These are phyloP conservation scores for Drosophila koepferae DNA, from an alignment of 2,888 invertebrate species.

Conservation along the genomic window DNA sequence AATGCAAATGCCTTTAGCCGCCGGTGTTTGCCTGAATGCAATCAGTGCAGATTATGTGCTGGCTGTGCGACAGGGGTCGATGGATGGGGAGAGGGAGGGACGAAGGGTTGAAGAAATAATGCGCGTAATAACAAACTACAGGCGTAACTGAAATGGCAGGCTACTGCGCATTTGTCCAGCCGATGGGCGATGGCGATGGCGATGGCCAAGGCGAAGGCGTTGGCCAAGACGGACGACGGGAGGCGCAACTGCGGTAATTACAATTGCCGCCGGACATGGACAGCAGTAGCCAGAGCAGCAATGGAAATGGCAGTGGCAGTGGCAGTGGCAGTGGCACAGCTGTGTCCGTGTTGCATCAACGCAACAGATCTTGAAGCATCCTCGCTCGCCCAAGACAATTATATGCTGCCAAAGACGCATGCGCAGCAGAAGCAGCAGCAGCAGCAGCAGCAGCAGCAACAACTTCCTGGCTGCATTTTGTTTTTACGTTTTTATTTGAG, in stretches of 20 bases:
- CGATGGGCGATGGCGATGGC: slow-evolving; percentile 32
- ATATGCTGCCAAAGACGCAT: slow-evolving; percentile 81
- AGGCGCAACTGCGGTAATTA: slow-evolving; percentile 83
- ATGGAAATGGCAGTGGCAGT: slow-evolving; percentile 27
- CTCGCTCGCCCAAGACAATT: slow-evolving; percentile 72
- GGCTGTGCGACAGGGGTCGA: slow-evolving; percentile 17
- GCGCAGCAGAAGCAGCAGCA: slow-evolving; percentile 47
- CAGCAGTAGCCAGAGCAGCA: slow-evolving; percentile 45
- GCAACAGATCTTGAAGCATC: slow-evolving; percentile 63
- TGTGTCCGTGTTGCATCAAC: slow-evolving; percentile 55
- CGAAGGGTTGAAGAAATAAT: slow-evolving; percentile 73
- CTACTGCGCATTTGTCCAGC: slow-evolving; percentile 78
- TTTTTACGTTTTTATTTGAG: slow-evolving; percentile 81
- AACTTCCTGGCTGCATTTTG: slow-evolving; percentile 66
- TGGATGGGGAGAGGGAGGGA: slow-evolving; percentile 5
- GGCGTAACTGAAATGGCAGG: slow-evolving; percentile 80
- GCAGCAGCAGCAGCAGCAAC: slow-evolving; percentile 7
- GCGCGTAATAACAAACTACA: slow-evolving; percentile 79
- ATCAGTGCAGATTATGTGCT: slow-evolving; percentile 59
- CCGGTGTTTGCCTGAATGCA: slow-evolving; percentile 67
- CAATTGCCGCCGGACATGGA: slow-evolving; percentile 82
- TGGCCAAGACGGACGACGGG: slow-evolving; percentile 77
- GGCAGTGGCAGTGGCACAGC: slow-evolving; percentile 47
- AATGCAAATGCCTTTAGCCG: slow-evolving; percentile 72
- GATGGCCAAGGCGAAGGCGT: slow-evolving; percentile 65